A percentile compares a stretch with the other conserved stretches of the same genome.
Evolutionary conservation across 2,888 invertebrate species (phyloP).

Genomic region (Teinopalpus imperialis): DNA sequence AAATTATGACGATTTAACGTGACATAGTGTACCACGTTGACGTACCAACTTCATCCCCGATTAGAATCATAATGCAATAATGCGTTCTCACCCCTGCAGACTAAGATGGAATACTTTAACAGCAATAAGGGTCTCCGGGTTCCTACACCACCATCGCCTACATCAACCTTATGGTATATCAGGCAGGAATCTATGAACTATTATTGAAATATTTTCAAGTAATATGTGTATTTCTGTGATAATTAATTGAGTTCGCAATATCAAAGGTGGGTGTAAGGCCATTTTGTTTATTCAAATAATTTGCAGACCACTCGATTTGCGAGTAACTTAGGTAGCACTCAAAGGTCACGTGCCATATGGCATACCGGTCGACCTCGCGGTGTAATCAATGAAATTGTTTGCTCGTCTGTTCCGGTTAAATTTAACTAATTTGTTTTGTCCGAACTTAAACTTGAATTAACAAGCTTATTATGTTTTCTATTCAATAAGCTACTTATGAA

Average conservation of each 20-base stretch:
- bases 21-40: too few species aligned
- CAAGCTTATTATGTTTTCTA: background rate
- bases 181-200: too few species aligned
- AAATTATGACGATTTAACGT: too few species aligned
- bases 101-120: too few species aligned
- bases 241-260: background rate
- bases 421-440: constrained; percentile 7
- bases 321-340: background rate
- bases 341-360: constrained; percentile 37
- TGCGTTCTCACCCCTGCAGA: too few species aligned
- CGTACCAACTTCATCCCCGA: too few species aligned
- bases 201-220: too few species aligned
- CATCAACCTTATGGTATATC: too few species aligned
- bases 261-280: constrained; percentile 10
- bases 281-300: constrained; percentile 13
- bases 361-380: constrained; percentile 30
- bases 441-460: constrained; percentile 1
- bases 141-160: too few species aligned
- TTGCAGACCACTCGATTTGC: constrained; percentile 6
- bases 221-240: too few species aligned
- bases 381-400: constrained; percentile 26
- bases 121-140: too few species aligned
- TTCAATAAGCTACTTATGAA: background rate
- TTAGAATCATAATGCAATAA: too few species aligned
- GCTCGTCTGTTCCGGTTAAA: constrained; percentile 26